Conservation (phyloP, 1,140 invertebrate species). For the Kradibia gibbosae region DNA sequence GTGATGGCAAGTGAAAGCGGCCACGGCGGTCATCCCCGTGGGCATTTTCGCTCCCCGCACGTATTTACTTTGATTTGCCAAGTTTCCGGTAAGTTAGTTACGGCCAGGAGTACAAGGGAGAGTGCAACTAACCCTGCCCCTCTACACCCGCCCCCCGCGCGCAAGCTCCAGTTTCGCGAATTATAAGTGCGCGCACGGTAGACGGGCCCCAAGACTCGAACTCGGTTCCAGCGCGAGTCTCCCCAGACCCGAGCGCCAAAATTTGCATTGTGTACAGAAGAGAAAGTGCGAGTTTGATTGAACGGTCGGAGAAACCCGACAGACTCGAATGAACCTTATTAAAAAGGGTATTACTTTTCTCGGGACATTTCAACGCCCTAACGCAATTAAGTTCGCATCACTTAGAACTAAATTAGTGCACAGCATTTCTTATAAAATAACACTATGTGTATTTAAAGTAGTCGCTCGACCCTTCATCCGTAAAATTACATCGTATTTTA, state of each 20-base stretch:
- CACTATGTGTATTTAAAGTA: too few species aligned
- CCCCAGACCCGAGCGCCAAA: neutral
- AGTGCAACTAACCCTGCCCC: slow-evolving; percentile 26
- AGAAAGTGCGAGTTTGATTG: neutral
- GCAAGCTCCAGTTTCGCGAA: neutral
- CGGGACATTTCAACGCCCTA: too few species aligned
- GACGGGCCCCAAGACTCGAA: too few species aligned
- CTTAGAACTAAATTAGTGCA: too few species aligned
- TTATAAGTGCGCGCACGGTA: neutral
- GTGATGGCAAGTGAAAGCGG: neutral
- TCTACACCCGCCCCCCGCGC: neutral
- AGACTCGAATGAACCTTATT: too few species aligned
- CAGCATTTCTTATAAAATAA: too few species aligned
- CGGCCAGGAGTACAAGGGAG: slow-evolving; percentile 13
- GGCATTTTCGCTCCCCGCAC: slow-evolving; percentile 59
- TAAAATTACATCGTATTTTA: too few species aligned
- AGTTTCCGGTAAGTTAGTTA: slow-evolving; percentile 62
- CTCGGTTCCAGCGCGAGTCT: neutral
- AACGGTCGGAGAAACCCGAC: neutral
- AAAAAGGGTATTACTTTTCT: too few species aligned
- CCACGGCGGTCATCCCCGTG: slow-evolving; percentile 52
- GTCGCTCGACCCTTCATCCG: too few species aligned
- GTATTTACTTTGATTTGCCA: slow-evolving; percentile 63
- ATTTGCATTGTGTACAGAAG: neutral
- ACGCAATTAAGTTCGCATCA: too few species aligned